Base-by-base conservation (phyloP, 2,888 invertebrate species). In the Oscheius myriophilus region DNA sequence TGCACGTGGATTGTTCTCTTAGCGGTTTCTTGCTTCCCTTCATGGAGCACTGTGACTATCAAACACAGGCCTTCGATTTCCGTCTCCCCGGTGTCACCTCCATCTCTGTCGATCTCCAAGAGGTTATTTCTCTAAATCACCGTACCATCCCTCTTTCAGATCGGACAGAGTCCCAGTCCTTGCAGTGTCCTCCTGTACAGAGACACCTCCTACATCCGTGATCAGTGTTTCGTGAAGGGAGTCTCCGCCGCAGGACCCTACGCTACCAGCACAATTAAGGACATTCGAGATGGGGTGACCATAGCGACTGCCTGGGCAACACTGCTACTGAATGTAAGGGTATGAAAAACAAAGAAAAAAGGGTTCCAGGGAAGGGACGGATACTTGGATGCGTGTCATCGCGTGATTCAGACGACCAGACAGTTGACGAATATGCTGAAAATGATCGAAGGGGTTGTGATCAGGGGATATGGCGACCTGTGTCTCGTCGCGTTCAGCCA, bases 151-250 rank as follows among this genome's bases (percentile, higher is more conserved):
- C 49, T 46, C 2, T 71, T 90, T 46, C 89, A 94, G 93, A 98
- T 97, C 87, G 98, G 95, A 0, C 96, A 92, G 89, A 92, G 96
- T 0, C 96, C 97, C 0, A 97, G 99, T 88, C 97, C 97, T 33
- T 93, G 95, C 0, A 96, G 96, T 0, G 91, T 96, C 65, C 89
- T 98, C 41, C 87, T 98, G 86, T 97, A 96, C 88, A 91, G 92
- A 46, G 89, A 91, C 64, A 89, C 90, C 26, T 91, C 92, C 85
- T 93, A 92, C 87, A 91, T 93, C 12, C 92, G 93, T 86, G 90
- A 92, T 84, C 97, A 97, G 89, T 96, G 92, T 88, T 95, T 94
- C 26, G 92, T 94, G 9, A 92, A 93, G 54, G 93, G 95, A 0
- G 94, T 96, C 45, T 53, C 18, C 1, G 45, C 95, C 0, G 98